Percentiles rank a stretch among this genome's conserved stretches.
Evolutionary conservation across 2,113 vertebrate species (phyloP).

Genomic region (Hydropotes inermis): DNA sequence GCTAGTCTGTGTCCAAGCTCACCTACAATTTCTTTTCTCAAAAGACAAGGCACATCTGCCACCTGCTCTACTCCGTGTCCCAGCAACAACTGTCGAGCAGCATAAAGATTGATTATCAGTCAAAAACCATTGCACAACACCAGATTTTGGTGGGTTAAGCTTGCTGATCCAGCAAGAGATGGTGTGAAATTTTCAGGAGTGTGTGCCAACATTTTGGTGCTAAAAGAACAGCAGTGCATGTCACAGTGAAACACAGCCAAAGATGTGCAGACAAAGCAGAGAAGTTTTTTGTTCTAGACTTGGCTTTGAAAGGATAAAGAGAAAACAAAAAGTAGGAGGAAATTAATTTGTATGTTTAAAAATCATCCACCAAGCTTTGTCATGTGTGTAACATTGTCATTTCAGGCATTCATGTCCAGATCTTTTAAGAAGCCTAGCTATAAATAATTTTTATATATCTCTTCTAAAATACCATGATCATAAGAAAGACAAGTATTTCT

Average conservation of each 20-base stretch:
- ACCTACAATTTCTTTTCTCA: conserved; percentile 92
- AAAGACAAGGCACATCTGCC: conserved; percentile 95
- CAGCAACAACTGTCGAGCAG: conserved; percentile 96
- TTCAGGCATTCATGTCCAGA: not conserved
- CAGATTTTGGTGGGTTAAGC: conserved; percentile 96
- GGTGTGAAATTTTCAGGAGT: conserved; percentile 88
- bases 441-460: conserved; percentile 58
- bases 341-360: conserved; percentile 74
- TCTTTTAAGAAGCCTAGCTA: conserved; percentile 52
- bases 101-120: conserved; percentile 98
- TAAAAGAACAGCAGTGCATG: conserved; percentile 92
- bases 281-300: conserved; percentile 86
- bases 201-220: conserved; percentile 90
- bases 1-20: conserved; percentile 86
- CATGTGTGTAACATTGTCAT: conserved; percentile 17
- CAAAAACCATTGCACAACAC: conserved; percentile 92
- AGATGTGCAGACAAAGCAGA: conserved; percentile 88
- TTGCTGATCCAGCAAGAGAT: conserved; percentile 97
- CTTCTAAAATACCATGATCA: conserved; percentile 10
- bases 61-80: conserved; percentile 92
- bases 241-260: conserved; percentile 90
- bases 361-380: conserved; percentile 59
- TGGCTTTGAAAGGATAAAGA: conserved; percentile 76
- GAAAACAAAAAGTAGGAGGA: conserved; percentile 60
- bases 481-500: conserved; percentile 26